A percentile compares a stretch with the other conserved stretches of the same genome.
These are phyloP conservation scores for Patella caerulea DNA, from an alignment of 2,888 invertebrate genomes.

Conservation along the genomic window DNA sequence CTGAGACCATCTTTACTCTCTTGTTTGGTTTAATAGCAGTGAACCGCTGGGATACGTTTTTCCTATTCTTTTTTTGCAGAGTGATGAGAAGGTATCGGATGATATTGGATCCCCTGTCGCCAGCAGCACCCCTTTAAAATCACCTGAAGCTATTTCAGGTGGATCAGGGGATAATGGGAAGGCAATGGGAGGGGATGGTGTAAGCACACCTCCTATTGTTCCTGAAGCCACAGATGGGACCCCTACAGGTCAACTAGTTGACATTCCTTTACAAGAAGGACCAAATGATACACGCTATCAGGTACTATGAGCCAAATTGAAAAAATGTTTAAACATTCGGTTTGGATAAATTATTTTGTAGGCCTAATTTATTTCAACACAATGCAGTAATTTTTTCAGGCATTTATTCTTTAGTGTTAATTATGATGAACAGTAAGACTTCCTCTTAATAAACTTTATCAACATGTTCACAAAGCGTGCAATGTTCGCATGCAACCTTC, in stretches of 20 bases:
- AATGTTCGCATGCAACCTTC: too few species aligned
- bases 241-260: constrained; percentile 56
- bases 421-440: too few species aligned
- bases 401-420: too few species aligned
- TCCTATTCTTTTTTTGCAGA: constrained; percentile 32
- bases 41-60: not conserved
- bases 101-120: constrained; percentile 46
- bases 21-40: too few species aligned
- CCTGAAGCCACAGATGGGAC: constrained; percentile 36
- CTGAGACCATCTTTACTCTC: too few species aligned
- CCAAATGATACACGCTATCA: constrained; percentile 39
- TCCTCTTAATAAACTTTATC: not conserved
- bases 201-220: constrained; percentile 30
- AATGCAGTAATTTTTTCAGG: too few species aligned
- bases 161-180: constrained; percentile 31
- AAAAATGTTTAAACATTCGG: not conserved
- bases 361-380: too few species aligned
- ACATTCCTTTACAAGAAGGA: constrained; percentile 56
- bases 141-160: constrained; percentile 24
- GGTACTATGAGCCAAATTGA: constrained; percentile 13
- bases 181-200: constrained; percentile 31
- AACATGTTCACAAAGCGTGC: too few species aligned
- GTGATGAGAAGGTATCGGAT: constrained; percentile 35
- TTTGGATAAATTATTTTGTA: too few species aligned
- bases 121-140: constrained; percentile 56